These are phyloP conservation scores for Polyergus mexicanus DNA, from an alignment of 1,140 invertebrate species.

Conservation along the genomic window DNA sequence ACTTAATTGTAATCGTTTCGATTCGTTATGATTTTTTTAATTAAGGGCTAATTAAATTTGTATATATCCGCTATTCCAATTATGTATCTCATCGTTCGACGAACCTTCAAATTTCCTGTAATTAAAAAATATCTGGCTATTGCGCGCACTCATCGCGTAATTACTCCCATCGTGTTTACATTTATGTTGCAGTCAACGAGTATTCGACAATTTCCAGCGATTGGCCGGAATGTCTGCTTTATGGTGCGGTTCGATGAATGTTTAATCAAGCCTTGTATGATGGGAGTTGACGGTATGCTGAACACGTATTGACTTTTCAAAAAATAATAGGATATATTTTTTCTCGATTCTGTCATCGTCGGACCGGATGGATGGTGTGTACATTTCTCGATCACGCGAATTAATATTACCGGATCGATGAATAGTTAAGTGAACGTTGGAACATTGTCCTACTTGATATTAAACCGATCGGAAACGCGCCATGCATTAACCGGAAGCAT, in stretches of 20 bases:
- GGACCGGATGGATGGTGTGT: constrained; percentile 9
- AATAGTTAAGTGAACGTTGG: constrained; percentile 66
- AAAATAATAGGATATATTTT: constrained; percentile 63
- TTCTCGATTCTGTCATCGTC: constrained; percentile 29
- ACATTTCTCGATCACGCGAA: constrained; percentile 36
- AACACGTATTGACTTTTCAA: constrained; percentile 55
- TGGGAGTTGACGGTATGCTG: not conserved
- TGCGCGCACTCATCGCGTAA: constrained; percentile 40
- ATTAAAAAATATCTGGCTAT: constrained; percentile 47
- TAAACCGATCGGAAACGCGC: constrained; percentile 32
- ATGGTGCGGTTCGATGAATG: constrained; percentile 59
- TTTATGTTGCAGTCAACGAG: constrained; percentile 31
- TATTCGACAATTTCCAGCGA: constrained; percentile 57
- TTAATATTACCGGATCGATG: constrained; percentile 55
- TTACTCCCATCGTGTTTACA: constrained; percentile 51
- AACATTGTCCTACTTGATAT: constrained; percentile 30
- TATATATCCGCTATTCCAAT: not conserved
- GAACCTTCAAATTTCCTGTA: constrained; percentile 6
- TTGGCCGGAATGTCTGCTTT: constrained; percentile 46
- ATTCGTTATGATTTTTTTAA: constrained; percentile 13
- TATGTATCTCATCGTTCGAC: constrained; percentile 3
- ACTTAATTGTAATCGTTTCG: constrained; percentile 21
- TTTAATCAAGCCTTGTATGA: constrained; percentile 66
- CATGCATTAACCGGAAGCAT: constrained; percentile 14
- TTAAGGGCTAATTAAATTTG: constrained; percentile 9